Conservation (phyloP, 2,113 vertebrate species). For the Heterotilapia buettikoferi region DNA sequence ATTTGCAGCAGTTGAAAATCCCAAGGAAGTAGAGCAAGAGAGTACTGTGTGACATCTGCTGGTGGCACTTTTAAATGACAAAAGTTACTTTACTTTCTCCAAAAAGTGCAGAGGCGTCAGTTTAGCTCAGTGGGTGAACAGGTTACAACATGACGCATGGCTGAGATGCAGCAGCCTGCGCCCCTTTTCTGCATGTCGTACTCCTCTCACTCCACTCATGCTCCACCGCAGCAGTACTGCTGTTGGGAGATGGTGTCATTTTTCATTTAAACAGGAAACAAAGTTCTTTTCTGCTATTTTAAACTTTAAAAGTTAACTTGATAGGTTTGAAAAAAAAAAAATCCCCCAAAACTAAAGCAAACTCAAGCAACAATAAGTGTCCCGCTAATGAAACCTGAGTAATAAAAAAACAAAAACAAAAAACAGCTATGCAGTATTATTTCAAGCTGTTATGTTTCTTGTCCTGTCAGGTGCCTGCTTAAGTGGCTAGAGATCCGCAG, state of each 20-base stretch:
- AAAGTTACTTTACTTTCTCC: not conserved
- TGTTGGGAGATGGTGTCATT: not conserved
- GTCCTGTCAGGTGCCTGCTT: constrained; percentile 72
- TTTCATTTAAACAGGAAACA: not conserved
- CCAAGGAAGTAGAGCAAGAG: not conserved
- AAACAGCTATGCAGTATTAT: not conserved
- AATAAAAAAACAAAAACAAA: not conserved
- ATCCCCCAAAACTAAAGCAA: not conserved
- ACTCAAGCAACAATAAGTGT: not conserved
- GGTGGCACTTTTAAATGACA: not conserved
- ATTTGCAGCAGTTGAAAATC: not conserved
- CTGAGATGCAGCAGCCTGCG: not conserved
- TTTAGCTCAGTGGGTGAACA: not conserved
- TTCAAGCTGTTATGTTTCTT: not conserved
- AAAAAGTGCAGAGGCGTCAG: rapidly evolving
- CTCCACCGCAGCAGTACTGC: not conserved
- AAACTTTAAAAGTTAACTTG: not conserved
- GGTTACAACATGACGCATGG: not conserved
- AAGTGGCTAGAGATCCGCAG: constrained; percentile 83
- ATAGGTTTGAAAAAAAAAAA: not conserved
- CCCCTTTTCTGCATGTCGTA: not conserved
- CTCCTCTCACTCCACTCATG: rapidly evolving
- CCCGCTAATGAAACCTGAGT: not conserved
- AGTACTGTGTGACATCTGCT: not conserved
- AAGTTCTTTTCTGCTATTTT: not conserved